Percentiles rank a stretch among this genome's conserved stretches.
Conservation (phyloP, 2,888 invertebrate species). For the Phyllotreta cruciferae region DNA sequence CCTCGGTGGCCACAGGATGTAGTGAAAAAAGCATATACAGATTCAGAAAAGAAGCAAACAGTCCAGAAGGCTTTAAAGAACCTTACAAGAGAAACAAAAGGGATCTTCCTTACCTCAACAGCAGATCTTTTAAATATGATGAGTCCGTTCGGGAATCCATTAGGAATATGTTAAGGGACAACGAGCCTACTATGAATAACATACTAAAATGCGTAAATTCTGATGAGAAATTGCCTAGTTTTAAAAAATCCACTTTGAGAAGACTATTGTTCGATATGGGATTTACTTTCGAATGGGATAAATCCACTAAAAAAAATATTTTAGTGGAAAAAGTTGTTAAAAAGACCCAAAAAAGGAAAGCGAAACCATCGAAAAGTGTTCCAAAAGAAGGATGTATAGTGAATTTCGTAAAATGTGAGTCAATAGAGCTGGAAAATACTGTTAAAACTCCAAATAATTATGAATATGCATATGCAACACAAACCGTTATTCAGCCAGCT, state of each 20-base stretch:
- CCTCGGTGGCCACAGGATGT: slow-evolving; percentile 58
- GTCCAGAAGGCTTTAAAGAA: slow-evolving; percentile 56
- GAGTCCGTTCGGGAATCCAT: slow-evolving; percentile 54
- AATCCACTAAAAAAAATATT: slow-evolving; percentile 55
- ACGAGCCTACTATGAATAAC: slow-evolving; percentile 55
- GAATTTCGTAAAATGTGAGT: no score
- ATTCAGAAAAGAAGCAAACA: slow-evolving; percentile 58
- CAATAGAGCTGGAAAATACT: no score
- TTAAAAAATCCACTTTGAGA: slow-evolving; percentile 58
- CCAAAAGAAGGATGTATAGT: no score
- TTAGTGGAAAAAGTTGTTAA: slow-evolving; percentile 50
- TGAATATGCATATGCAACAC: no score
- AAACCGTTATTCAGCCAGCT: no score
- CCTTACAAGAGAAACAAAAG: slow-evolving; percentile 57
- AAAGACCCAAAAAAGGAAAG: no score
- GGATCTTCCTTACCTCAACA: slow-evolving; percentile 58
- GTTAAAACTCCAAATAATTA: no score
- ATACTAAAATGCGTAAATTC: slow-evolving; percentile 55
- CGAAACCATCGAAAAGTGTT: no score
- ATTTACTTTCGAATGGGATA: slow-evolving; percentile 56
- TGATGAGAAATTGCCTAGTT: slow-evolving; percentile 53
- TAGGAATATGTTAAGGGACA: slow-evolving; percentile 54
- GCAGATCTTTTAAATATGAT: slow-evolving; percentile 58
- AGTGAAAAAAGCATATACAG: slow-evolving; percentile 59
- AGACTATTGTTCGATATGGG: slow-evolving; percentile 59